A percentile compares a stretch with the other conserved stretches of the same genome.
Conservation (phyloP, 2,888 invertebrate genomes). For the Autographa pulchrina region DNA sequence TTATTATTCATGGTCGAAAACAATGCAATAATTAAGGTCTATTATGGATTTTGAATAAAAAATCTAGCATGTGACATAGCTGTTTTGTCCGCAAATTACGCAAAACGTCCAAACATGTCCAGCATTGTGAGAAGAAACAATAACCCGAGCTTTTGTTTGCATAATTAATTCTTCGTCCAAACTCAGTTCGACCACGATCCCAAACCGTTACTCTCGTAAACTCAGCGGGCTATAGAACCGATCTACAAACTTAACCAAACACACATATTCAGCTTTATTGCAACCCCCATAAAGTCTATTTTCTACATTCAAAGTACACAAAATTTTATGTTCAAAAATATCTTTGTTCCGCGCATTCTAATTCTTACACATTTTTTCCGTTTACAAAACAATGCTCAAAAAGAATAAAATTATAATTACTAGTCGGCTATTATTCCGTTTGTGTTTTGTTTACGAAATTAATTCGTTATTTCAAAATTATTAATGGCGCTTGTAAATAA, state of each 20-base stretch:
- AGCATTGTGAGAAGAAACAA: slow-evolving; percentile 80
- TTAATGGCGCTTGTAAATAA: slow-evolving; percentile 54
- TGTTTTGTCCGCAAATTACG: slow-evolving; percentile 83
- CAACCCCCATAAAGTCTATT: slow-evolving; percentile 45
- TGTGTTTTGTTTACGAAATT: slow-evolving; percentile 70
- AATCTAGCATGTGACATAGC: slow-evolving; percentile 66
- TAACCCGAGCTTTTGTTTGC: slow-evolving; percentile 82
- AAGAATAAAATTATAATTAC: slow-evolving; percentile 75
- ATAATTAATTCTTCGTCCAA: slow-evolving; percentile 84
- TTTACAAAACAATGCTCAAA: slow-evolving; percentile 76
- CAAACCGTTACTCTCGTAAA: slow-evolving; percentile 84
- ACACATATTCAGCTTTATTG: slow-evolving; percentile 49
- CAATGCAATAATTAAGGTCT: slow-evolving; percentile 36
- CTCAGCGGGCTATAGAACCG: slow-evolving; percentile 74
- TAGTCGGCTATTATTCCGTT: slow-evolving; percentile 67
- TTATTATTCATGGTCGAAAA: slow-evolving; percentile 17
- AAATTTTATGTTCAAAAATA: slow-evolving; percentile 48
- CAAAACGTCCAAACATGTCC: slow-evolving; percentile 86
- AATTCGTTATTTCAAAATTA: slow-evolving; percentile 57
- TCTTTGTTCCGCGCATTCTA: slow-evolving; percentile 80
- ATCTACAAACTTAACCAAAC: slow-evolving; percentile 52
- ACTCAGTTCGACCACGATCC: slow-evolving; percentile 81
- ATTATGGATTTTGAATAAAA: slow-evolving; percentile 44
- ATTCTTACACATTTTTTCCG: slow-evolving; percentile 74
- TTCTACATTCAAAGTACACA: slow-evolving; percentile 26